phyloP scores from a whole-genome alignment of 2,113 vertebrate species.

The Rhagologus leucostigma region DNA sequence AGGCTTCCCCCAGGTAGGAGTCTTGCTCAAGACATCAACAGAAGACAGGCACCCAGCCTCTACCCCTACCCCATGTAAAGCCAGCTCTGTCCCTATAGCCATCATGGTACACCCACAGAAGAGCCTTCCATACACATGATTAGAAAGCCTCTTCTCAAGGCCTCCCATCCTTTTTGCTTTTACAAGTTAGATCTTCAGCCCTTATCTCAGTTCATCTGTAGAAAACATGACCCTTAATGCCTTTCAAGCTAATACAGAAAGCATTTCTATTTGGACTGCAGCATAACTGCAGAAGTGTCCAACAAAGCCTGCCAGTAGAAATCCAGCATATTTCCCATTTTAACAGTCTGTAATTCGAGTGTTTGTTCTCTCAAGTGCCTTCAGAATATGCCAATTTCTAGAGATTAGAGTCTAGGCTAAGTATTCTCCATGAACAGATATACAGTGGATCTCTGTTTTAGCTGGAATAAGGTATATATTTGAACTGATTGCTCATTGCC shows the following conservation, averaged over 20 bases:
- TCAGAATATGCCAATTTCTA: slow-evolving; percentile 51
- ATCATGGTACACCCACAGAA: background rate
- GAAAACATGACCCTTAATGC: background rate
- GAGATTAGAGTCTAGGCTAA: slow-evolving; percentile 29
- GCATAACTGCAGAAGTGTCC: background rate
- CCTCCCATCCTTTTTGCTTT: background rate
- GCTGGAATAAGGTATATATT: slow-evolving; percentile 32
- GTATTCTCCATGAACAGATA: slow-evolving; percentile 10
- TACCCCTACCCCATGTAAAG: background rate
- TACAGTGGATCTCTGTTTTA: slow-evolving; percentile 12
- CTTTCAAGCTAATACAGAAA: background rate
- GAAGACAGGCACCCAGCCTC: background rate
- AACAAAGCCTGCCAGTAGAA: background rate
- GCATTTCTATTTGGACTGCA: slow-evolving; percentile 1
- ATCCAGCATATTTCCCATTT: slow-evolving; percentile 34
- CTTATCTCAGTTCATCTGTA: background rate
- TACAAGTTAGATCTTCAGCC: background rate
- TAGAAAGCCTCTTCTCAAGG: background rate
- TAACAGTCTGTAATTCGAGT: slow-evolving; percentile 48
- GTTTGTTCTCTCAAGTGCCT: slow-evolving; percentile 22
- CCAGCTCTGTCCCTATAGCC: background rate
- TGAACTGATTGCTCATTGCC: slow-evolving; percentile 5
- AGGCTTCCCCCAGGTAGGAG: background rate
- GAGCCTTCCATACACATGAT: background rate
- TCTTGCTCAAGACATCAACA: background rate